Evolutionary conservation across 2,888 invertebrate species (phyloP).

Genomic region (Eupithecia subumbrata): DNA sequence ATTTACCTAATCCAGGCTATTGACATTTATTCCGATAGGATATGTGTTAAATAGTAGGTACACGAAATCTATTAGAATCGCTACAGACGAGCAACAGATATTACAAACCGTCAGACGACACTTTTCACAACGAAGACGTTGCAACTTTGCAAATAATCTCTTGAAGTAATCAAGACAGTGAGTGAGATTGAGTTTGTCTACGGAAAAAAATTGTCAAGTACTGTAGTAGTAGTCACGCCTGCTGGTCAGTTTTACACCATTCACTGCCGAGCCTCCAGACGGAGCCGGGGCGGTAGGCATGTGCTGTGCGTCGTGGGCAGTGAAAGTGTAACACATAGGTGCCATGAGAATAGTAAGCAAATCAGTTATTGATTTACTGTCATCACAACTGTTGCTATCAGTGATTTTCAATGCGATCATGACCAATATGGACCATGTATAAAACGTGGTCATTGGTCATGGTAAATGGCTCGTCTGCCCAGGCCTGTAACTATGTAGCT

Average conservation of each 20-base stretch:
- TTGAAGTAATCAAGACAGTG: not conserved
- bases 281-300: not conserved
- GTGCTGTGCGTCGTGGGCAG: not conserved
- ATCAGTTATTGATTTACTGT: not conserved
- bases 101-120: not conserved
- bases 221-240: not conserved
- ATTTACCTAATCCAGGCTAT: not conserved
- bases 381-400: not conserved
- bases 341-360: not conserved
- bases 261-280: not conserved
- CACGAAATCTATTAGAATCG: not conserved
- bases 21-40: not conserved
- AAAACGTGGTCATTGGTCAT: not conserved
- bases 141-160: not conserved
- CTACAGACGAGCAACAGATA: not conserved
- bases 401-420: not conserved
- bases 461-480: not conserved
- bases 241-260: not conserved
- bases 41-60: not conserved
- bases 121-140: not conserved
- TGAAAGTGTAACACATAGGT: not conserved
- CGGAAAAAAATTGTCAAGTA: not conserved
- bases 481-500: slow-evolving; percentile 12
- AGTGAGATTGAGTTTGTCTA: not conserved
- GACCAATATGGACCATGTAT: not conserved